phyloP scores from a whole-genome alignment of 2,888 invertebrate species.

The Cataglyphis livida region DNA sequence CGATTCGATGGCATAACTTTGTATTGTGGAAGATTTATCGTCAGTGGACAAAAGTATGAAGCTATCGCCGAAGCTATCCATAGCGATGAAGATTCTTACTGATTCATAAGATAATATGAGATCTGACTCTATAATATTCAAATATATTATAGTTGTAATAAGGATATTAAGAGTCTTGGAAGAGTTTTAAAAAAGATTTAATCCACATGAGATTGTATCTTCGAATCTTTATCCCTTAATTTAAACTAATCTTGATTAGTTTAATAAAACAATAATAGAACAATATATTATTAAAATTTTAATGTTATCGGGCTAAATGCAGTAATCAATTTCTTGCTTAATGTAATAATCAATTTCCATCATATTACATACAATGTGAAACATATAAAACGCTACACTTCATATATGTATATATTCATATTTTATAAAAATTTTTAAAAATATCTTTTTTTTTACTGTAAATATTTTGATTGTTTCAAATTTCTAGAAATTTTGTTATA shows the following conservation, averaged over 20 bases:
- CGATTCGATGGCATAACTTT: slow-evolving; percentile 67
- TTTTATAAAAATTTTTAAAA: neutral
- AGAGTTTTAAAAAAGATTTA: neutral
- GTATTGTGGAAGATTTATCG: slow-evolving; percentile 56
- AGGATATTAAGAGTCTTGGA: slow-evolving; percentile 5
- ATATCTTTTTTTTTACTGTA: neutral
- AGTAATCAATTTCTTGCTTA: too few relatives aligned
- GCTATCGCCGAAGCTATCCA: slow-evolving; percentile 40
- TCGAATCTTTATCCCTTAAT: neutral
- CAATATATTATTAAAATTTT: neutral
- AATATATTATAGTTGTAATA: neutral
- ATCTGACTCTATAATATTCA: neutral
- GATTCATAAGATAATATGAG: slow-evolving; percentile 19
- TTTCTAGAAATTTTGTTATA: slow-evolving; percentile 6
- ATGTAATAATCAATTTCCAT: neutral
- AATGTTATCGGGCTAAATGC: neutral
- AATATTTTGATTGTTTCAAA: neutral
- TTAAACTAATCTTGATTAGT: neutral
- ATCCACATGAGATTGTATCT: neutral
- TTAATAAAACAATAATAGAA: neutral
- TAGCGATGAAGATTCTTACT: slow-evolving; percentile 44
- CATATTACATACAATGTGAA: neutral
- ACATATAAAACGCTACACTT: neutral
- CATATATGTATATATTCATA: neutral
- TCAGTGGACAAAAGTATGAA: slow-evolving; percentile 62